These are phyloP conservation scores for Muntiacus muntjak DNA, from an alignment of 2,113 vertebrate genomes.

Conservation along the genomic window DNA sequence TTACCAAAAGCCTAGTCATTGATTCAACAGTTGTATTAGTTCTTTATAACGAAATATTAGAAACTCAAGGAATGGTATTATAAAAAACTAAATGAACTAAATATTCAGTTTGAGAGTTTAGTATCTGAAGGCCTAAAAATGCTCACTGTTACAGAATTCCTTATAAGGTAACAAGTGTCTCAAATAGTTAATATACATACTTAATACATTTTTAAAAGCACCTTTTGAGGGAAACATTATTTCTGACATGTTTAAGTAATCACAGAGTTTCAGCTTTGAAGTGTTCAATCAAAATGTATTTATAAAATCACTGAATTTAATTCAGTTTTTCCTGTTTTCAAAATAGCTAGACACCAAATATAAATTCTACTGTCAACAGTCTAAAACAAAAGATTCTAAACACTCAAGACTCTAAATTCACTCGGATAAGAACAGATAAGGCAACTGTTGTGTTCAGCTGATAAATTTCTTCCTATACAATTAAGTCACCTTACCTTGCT, in stretches of 20 bases:
- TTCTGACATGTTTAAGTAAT: not conserved
- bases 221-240: not conserved
- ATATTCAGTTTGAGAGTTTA: not conserved
- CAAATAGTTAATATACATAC: not conserved
- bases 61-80: not conserved
- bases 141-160: not conserved
- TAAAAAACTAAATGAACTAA: not conserved
- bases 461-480: not conserved
- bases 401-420: not conserved
- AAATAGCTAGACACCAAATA: slow-evolving; percentile 8
- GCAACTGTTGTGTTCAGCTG: not conserved
- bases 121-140: not conserved
- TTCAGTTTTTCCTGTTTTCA: not conserved
- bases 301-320: not conserved
- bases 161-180: not conserved
- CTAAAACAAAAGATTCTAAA: not conserved
- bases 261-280: slow-evolving; percentile 21
- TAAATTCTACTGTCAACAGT: not conserved
- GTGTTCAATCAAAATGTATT: not conserved
- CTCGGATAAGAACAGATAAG: not conserved
- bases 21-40: not conserved
- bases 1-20: not conserved
- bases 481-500: slow-evolving; percentile 84
- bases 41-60: not conserved
- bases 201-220: not conserved